A percentile compares a stretch with the other conserved stretches of the same genome.
phyloP scores from a whole-genome alignment of 2,797 vertebrate species.

The Cuniculus paca region DNA sequence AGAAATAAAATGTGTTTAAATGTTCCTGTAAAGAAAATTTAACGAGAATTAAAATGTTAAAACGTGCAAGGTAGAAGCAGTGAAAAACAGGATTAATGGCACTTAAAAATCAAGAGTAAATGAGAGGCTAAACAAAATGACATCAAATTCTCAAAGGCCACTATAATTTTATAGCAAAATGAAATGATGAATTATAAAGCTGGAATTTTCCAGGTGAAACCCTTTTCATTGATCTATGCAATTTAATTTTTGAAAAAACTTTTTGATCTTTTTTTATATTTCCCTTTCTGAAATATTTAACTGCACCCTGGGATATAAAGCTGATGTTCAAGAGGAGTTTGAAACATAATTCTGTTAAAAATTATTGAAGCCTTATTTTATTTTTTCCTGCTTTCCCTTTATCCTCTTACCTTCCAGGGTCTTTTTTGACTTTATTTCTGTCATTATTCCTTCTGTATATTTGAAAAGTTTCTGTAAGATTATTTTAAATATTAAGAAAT shows the following conservation, averaged over 20 bases:
- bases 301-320: not conserved
- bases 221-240: conserved; percentile 49
- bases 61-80: not conserved
- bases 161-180: conserved; percentile 67
- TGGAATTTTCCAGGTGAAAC: conserved; percentile 63
- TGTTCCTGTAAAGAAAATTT: not conserved
- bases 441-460: not conserved
- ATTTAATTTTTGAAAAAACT: conserved; percentile 65
- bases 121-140: not conserved
- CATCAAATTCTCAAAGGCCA: conserved; percentile 56
- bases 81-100: conserved; percentile 5
- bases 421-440: not conserved
- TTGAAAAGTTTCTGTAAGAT: not conserved
- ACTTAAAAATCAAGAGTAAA: conserved; percentile 63
- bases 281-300: conserved; percentile 65
- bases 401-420: not conserved
- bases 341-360: not conserved
- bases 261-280: conserved; percentile 65
- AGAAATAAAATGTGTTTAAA: not conserved
- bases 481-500: not conserved
- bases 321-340: not conserved
- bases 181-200: conserved; percentile 58
- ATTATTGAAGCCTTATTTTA: not conserved
- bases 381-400: not conserved
- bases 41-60: conserved; percentile 3